Conservation (phyloP, 2,888 invertebrate genomes). For the Noctua janthe region DNA sequence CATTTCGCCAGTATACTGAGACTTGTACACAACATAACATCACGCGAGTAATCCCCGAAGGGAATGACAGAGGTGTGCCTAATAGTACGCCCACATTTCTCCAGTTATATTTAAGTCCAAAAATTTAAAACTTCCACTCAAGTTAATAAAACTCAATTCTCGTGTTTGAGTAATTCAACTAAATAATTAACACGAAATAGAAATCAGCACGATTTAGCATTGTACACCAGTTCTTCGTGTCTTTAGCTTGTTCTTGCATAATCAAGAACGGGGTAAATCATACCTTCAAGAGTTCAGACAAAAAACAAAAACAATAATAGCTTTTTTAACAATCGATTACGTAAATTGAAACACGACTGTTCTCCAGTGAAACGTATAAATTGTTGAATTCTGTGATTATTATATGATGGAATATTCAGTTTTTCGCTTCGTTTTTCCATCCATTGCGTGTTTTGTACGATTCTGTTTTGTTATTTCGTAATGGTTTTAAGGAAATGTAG, state of each 20-base stretch:
- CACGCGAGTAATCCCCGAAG: not conserved
- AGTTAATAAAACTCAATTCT: constrained; percentile 21
- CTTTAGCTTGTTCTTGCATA: constrained; percentile 74
- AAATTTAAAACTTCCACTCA: not conserved
- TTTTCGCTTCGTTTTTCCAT: not conserved
- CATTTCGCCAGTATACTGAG: not conserved
- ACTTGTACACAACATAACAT: not conserved
- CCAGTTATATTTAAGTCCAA: not conserved
- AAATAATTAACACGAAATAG: constrained; percentile 65
- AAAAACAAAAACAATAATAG: constrained; percentile 75
- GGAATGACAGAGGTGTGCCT: not conserved
- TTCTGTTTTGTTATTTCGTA: not conserved
- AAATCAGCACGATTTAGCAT: constrained; percentile 61
- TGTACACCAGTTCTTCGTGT: constrained; percentile 56
- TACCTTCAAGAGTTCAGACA: constrained; percentile 65
- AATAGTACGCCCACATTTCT: not conserved
- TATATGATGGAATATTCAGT: constrained; percentile 4
- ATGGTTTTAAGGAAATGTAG: not conserved
- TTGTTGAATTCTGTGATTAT: constrained; percentile 58
- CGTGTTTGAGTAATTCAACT: constrained; percentile 38
- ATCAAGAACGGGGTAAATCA: constrained; percentile 72
- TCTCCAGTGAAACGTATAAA: constrained; percentile 67
- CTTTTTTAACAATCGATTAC: constrained; percentile 75
- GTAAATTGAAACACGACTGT: constrained; percentile 77
- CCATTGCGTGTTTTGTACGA: constrained; percentile 2